phyloP scores from a whole-genome alignment of 2,888 invertebrate species.

The Rhodophaea formosa region DNA sequence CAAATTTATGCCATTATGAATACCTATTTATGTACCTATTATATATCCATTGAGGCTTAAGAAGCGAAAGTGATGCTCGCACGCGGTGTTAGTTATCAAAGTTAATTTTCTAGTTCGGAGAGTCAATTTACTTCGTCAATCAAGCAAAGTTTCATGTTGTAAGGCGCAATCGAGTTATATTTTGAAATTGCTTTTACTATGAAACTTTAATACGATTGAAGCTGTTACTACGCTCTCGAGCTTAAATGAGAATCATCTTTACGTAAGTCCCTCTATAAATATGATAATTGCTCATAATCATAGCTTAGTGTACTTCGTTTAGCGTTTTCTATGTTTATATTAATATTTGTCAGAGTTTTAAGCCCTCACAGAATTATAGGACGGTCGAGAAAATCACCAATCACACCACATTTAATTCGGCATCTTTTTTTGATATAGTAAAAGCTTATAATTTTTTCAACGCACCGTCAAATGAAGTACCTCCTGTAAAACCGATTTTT shows the following conservation, averaged over 20 bases:
- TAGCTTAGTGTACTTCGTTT: not conserved
- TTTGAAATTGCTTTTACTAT: slow-evolving; percentile 14
- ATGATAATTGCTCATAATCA: not conserved
- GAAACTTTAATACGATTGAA: slow-evolving; percentile 11
- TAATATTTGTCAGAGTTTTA: too few species aligned
- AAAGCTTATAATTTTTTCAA: too few species aligned
- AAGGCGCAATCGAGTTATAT: slow-evolving; percentile 4
- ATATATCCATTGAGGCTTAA: slow-evolving; percentile 30
- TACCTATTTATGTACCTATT: slow-evolving; percentile 9
- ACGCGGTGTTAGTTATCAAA: slow-evolving; percentile 51
- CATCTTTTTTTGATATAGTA: too few species aligned
- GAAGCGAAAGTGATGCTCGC: slow-evolving; percentile 41
- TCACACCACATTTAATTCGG: too few species aligned
- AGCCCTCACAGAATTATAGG: too few species aligned
- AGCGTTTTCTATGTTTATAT: not conserved
- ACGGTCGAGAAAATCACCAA: too few species aligned
- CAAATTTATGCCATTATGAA: too few species aligned
- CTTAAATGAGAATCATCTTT: not conserved
- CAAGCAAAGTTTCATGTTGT: slow-evolving; percentile 30
- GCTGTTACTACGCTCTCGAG: not conserved
- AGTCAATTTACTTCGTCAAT: slow-evolving; percentile 60
- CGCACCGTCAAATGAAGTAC: too few species aligned
- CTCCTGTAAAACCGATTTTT: too few species aligned
- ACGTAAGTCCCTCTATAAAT: not conserved
- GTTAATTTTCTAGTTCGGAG: slow-evolving; percentile 63